Conservation (phyloP, 2,797 vertebrate genomes). For the Podarcis siculus region DNA sequence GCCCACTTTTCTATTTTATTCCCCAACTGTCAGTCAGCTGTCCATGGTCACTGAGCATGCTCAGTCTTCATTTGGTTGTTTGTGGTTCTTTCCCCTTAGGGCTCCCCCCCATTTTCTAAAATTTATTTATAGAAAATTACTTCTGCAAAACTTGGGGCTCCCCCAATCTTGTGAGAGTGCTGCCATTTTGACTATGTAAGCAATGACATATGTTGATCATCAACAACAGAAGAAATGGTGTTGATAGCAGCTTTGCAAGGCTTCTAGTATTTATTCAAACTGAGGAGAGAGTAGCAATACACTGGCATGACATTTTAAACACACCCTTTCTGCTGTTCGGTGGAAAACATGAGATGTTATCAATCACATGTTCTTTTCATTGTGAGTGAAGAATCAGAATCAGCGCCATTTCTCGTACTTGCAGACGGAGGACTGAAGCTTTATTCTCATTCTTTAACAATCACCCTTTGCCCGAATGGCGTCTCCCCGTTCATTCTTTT, state of each 20-base stretch:
- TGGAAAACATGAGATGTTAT: background rate
- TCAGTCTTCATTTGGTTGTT: background rate
- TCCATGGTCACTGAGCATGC: background rate
- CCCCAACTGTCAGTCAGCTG: background rate
- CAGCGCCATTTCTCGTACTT: background rate
- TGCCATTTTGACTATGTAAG: background rate
- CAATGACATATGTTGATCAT: no score
- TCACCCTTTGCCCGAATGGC: background rate
- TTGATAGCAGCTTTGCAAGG: background rate
- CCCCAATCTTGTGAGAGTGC: no score
- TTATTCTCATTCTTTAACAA: slow-evolving; percentile 10
- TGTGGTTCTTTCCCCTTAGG: background rate
- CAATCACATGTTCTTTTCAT: background rate
- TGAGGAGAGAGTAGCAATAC: background rate
- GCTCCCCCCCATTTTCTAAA: background rate
- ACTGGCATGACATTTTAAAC: background rate
- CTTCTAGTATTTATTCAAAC: background rate
- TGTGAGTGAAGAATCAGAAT: background rate
- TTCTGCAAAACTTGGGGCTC: no score
- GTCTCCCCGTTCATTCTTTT: background rate
- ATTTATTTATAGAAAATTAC: no score
- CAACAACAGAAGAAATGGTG: background rate
- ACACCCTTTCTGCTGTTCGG: background rate
- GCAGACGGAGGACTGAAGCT: background rate
- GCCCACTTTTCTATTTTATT: background rate